phyloP scores from a whole-genome alignment of 2,113 vertebrate genomes.

The Hystrix brachyura region DNA sequence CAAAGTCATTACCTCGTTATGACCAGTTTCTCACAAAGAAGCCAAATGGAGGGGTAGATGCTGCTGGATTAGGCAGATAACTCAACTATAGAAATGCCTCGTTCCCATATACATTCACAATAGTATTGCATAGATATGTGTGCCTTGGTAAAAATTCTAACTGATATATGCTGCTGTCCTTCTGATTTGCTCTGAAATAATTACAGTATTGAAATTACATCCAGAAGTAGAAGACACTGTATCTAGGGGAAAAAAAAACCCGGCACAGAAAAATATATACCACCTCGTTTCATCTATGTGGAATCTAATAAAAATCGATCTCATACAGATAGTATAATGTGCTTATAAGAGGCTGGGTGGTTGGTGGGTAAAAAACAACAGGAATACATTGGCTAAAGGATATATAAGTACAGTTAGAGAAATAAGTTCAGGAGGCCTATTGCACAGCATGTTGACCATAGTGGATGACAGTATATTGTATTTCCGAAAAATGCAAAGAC shows the following conservation, averaged over 20 bases:
- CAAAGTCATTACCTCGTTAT: background rate
- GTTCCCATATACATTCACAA: background rate
- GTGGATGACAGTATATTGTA: background rate
- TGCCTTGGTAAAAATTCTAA: background rate
- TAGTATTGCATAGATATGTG: background rate
- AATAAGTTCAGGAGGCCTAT: background rate
- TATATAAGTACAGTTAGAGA: background rate
- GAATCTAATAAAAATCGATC: background rate
- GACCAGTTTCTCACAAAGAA: background rate
- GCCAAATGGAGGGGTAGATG: background rate
- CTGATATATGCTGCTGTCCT: accelerated
- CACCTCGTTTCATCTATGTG: background rate
- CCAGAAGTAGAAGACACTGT: background rate
- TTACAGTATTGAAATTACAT: background rate
- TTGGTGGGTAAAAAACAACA: background rate
- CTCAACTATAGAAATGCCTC: background rate
- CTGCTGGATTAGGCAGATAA: background rate
- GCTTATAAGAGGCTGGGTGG: background rate
- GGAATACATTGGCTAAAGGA: background rate
- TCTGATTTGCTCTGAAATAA: background rate
- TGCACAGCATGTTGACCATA: background rate
- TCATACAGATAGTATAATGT: background rate
- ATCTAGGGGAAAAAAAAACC: background rate
- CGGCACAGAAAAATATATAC: background rate
- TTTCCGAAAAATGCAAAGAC: background rate